These are phyloP conservation scores for Paraescarpia echinospica DNA, from an alignment of 1,140 invertebrate genomes.

Conservation along the genomic window DNA sequence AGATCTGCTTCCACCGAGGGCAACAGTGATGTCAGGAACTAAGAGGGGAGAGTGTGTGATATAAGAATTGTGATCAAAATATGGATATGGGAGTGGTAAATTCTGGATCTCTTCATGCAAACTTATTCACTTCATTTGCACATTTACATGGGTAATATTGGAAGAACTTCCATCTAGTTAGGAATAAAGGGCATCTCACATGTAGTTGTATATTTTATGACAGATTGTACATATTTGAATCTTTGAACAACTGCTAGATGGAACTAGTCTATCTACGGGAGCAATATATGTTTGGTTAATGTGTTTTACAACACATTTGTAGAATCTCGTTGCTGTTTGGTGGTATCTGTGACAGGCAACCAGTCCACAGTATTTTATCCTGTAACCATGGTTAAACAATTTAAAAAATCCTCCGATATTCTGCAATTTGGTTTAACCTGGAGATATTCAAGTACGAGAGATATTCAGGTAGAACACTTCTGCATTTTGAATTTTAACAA, in stretches of 20 bases:
- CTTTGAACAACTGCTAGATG: not conserved
- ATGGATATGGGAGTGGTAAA: not conserved
- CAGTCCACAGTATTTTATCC: not conserved
- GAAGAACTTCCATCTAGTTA: not conserved
- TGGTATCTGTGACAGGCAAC: not conserved
- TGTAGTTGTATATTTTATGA: not conserved
- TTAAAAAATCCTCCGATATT: not conserved
- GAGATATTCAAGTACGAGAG: no score
- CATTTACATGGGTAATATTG: not conserved
- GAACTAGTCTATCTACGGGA: not conserved
- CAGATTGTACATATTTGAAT: not conserved
- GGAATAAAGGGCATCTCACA: not conserved
- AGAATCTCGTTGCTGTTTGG: not conserved
- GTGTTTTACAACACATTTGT: not conserved
- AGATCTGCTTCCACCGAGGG: not conserved
- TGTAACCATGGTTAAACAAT: not conserved
- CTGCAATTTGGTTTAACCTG: no score
- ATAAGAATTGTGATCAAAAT: not conserved
- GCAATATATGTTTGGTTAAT: not conserved
- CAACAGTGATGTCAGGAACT: not conserved
- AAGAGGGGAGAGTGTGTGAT: not conserved
- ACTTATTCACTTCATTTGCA: not conserved
- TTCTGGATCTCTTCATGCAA: not conserved
- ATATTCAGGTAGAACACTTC: no score
- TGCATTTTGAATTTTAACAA: not conserved